A percentile compares a stretch with the other conserved stretches of the same genome.
Conservation (phyloP, 1,140 invertebrate genomes). For the Drosophila pseudoobscura region DNA sequence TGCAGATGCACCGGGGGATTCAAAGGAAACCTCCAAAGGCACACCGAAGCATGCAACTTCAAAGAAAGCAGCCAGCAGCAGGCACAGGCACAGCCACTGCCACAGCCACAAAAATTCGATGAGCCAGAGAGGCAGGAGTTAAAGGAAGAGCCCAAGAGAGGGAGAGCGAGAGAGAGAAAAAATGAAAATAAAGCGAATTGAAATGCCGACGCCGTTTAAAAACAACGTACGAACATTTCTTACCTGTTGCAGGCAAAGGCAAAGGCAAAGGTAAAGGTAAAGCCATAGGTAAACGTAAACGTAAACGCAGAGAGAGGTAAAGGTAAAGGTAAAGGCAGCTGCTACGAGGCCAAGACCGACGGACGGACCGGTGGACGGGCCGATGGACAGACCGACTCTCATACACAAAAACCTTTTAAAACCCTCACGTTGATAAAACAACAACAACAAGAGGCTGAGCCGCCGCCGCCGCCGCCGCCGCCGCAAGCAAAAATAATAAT, state of each 20-base stretch:
- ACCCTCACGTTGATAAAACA: slow-evolving; percentile 76
- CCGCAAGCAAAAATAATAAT: slow-evolving; percentile 81
- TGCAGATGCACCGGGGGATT: slow-evolving; percentile 70
- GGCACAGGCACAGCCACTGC: slow-evolving; percentile 14
- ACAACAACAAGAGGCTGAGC: slow-evolving; percentile 34
- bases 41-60: slow-evolving; percentile 78
- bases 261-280: slow-evolving; percentile 43
- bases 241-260: slow-evolving; percentile 80
- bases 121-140: slow-evolving; percentile 19
- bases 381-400: slow-evolving; percentile 25
- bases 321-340: slow-evolving; percentile 54
- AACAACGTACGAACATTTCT: slow-evolving; percentile 74
- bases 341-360: slow-evolving; percentile 66
- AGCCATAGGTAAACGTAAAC: slow-evolving; percentile 42
- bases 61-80: slow-evolving; percentile 59
- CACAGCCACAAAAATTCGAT: slow-evolving; percentile 50
- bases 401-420: slow-evolving; percentile 79
- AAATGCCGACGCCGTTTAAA: slow-evolving; percentile 68
- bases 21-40: slow-evolving; percentile 77
- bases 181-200: slow-evolving; percentile 65
- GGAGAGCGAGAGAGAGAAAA: slow-evolving; percentile 20
- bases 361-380: slow-evolving; percentile 20
- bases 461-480: slow-evolving; percentile 61
- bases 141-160: slow-evolving; percentile 26
- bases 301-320: slow-evolving; percentile 36